Base-by-base conservation (phyloP, 2,113 vertebrate genomes). In the Elachura formosa region DNA sequence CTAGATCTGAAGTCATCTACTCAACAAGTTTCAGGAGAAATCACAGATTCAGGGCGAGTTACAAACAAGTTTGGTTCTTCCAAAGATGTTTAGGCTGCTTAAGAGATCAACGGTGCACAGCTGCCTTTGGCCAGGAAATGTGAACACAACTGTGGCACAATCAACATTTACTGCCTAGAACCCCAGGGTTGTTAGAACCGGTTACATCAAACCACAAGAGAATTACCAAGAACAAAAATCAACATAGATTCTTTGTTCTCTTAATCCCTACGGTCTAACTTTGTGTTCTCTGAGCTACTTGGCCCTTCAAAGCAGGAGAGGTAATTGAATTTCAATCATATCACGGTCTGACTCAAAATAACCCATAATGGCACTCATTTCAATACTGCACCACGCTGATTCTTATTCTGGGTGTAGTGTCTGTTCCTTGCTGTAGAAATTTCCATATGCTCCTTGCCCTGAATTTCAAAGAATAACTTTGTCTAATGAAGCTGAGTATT, bases 381-480 rank as follows among this genome's bases (percentile, higher is more conserved):
- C 94, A 90, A 48, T 68, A 92, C 25, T 62, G 66, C 77, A 81
- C 43, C n/a, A 12, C 1, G 63, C 87, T 94, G 90, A 86, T 95
- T 94, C 86, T 97, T 81, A 95, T 94, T 86, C 97, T 67, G 49
- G 45, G 9, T 52, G 21, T 23, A 56, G n/a, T 67, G 46, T 31
- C 82, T 93, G 58, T 63, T 95, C 94, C 74, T 78, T 24, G 20
- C 58, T 69, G 78, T 86, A 75, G 68, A 62, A 91, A 97, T 96
- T 97, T 97, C 91, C 95, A 93, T 95, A 95, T 83, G 92, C 91
- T 95, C 94, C 91, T 96, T 93, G 93, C 78, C 93, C 84, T 94
- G 80, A 86, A 95, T 97, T 97, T 89, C 82, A 97, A 94, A 97
- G 81, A 71, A 83, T 71, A 87, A 38, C 75, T 92, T 87, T 76